Evolutionary conservation across 2,888 invertebrate genomes (phyloP), one percentile per base, ranked within the genome.

Genomic region (Nemotelus pantherinus): DNA sequence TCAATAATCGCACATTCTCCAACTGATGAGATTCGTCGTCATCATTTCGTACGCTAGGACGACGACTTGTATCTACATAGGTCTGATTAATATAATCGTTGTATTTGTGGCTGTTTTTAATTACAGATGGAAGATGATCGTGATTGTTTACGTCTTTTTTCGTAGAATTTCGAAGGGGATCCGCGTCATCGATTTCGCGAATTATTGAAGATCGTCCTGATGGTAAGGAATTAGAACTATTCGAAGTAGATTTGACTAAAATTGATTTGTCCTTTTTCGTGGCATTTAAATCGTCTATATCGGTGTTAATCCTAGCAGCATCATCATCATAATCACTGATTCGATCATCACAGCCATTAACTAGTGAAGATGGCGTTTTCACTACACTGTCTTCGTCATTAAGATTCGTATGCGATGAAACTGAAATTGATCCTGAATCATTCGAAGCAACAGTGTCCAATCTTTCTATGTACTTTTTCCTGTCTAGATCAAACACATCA

Each of bases 71-170:
- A 63, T 76, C 78, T 45, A 74, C 48, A 77, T 79, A 80, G 70
- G 68, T 79, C 64, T 79, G 77, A 80, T 81, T 81, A 76, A 81
- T 79, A 74, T 80, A 80, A 76, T 81, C 81, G 78, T 80, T 80
- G 71, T 81, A 81, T 43, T 70, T 65, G 47, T 44, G 71, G 57
- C 77, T 67, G 72, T 43, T 41, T 39, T 70, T 3, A 47, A 44
- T 70, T 50, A 70, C 53, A 53, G 70, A 9, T 55, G 70, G 70
- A 70, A 70, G 70, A 70, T 70, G 53, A 7, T 70, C 70, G 70
- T 70, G 70, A 70, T 70, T 70, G 55, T 53, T 68, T 3, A 68
- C 3, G 43, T 55, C 70, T 53, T 55, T 53, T 55, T 48, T 70
- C 10, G 44, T 44, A 44, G 50, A 6, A 4, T 25, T 41, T 25